Evolutionary conservation across 2,888 invertebrate species (phyloP), one percentile per base, ranked within the genome.

Genomic region (Cheilosia vulpina): DNA sequence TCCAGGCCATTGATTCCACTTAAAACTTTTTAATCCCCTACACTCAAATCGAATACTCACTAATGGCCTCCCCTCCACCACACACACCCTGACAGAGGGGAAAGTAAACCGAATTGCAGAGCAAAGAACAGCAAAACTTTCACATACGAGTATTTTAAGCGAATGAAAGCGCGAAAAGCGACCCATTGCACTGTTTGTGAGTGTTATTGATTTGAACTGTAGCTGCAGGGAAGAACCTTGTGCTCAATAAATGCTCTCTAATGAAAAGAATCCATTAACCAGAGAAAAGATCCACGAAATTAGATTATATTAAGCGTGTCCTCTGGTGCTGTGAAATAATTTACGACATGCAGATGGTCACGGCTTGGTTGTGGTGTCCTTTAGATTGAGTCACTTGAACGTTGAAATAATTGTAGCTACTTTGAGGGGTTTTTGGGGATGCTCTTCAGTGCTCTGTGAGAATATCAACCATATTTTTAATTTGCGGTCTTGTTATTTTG

Each of bases 21-120:
- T 83, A 78, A 83, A 83, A 78, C 78, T 83, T 83, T 83, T 83
- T 83, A 68, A 78, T 83, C 72, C 60, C 31, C 66, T 60, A 83
- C 45, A 78, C 62, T 73, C 55, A 63, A 62, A 73, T 73, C 72
- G 72, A 83, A 62, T 43, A 50, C 34, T 78, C 66, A 68, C 62
- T 83, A 83, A 73, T 78, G 72, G 62, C 41, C 45, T 57, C 58
- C 52, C 27, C 24, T n/a, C 72, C 50, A 57, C 45, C 34, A 60
- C 43, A 77, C 62, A 47, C 72, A 43, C 47, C 38, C 47, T 13
- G 34, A 57, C 58, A 13, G 47, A 55, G 60, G 57, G 24, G 13
- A 47, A 27, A 52, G 47, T 62, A 45, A 63, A 43, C n/a, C 55
- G 45, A 27, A 27, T 47, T 7, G n/a, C 2, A 19, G 17, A 47